Conservation (phyloP, 2,888 invertebrate genomes). For the Polyommatus iphigenia region DNA sequence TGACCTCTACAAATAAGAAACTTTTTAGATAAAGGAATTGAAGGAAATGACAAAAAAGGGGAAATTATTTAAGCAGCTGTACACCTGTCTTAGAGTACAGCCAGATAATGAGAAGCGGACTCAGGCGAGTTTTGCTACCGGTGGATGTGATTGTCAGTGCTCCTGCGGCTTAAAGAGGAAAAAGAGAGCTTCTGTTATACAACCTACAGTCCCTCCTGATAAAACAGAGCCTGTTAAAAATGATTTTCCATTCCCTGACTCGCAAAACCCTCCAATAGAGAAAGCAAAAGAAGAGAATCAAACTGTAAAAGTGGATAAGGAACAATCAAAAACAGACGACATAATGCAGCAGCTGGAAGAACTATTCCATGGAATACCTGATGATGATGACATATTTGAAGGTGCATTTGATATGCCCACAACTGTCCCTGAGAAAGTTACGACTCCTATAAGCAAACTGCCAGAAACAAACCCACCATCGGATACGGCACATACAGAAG, state of each 20-base stretch:
- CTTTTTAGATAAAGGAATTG: constrained; percentile 62
- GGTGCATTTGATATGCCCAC: constrained; percentile 51
- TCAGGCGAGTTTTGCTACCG: constrained; percentile 49
- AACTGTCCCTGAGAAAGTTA: constrained; percentile 43
- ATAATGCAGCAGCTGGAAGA: constrained; percentile 68
- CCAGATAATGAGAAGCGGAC: constrained; percentile 62
- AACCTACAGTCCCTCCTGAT: constrained; percentile 37
- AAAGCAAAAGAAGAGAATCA: constrained; percentile 37
- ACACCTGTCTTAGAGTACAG: constrained; percentile 58
- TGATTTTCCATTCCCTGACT: background rate
- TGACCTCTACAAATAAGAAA: background rate
- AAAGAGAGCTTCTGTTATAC: constrained; percentile 33
- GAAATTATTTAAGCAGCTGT: constrained; percentile 58
- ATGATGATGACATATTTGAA: constrained; percentile 72
- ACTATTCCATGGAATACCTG: constrained; percentile 64
- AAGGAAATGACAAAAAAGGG: constrained; percentile 65
- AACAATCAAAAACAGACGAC: constrained; percentile 60
- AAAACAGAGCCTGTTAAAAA: constrained; percentile 31
- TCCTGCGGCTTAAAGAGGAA: constrained; percentile 55
- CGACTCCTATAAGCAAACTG: constrained; percentile 19
- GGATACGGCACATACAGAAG: constrained; percentile 41
- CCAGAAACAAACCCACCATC: constrained; percentile 49
- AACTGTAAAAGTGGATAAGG: constrained; percentile 46
- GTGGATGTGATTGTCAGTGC: constrained; percentile 59
- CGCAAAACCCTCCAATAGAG: background rate